phyloP scores from a whole-genome alignment of 2,113 vertebrate genomes.

The Pollimyrus isidori region DNA sequence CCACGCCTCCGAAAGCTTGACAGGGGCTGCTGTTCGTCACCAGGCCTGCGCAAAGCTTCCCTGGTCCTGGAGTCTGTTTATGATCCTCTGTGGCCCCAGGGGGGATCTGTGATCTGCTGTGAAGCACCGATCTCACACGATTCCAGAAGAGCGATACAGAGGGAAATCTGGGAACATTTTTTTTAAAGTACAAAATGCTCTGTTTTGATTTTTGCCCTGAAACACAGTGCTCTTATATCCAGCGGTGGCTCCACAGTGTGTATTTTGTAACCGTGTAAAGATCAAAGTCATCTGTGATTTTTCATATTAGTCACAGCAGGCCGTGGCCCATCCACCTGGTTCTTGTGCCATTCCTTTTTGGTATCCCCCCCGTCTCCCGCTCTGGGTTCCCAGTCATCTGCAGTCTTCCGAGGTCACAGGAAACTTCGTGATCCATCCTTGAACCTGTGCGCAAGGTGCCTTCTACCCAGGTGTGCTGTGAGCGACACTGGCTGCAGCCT shows the following conservation, averaged over 20 bases:
- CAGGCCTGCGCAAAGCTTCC: neutral
- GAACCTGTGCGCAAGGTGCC: neutral
- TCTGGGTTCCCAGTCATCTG: neutral
- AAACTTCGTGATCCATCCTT: neutral
- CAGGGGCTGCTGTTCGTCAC: constrained; percentile 10
- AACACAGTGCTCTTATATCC: neutral
- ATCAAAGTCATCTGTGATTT: constrained; percentile 3
- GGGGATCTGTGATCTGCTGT: neutral
- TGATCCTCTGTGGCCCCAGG: neutral
- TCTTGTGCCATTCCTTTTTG: neutral
- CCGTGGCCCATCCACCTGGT: neutral
- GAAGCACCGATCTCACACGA: neutral
- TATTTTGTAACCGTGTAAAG: neutral
- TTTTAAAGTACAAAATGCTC: neutral
- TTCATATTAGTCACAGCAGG: neutral
- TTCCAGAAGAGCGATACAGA: neutral
- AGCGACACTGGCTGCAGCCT: constrained; percentile 5
- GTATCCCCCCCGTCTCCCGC: neutral
- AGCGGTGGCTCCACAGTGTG: neutral
- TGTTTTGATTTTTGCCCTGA: neutral
- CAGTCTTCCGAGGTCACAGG: neutral
- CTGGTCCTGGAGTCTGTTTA: neutral
- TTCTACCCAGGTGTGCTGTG: neutral
- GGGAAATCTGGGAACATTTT: neutral
- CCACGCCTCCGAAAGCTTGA: neutral